Conservation (phyloP, 2,888 invertebrate genomes). For the Brachyopa scutellaris region DNA sequence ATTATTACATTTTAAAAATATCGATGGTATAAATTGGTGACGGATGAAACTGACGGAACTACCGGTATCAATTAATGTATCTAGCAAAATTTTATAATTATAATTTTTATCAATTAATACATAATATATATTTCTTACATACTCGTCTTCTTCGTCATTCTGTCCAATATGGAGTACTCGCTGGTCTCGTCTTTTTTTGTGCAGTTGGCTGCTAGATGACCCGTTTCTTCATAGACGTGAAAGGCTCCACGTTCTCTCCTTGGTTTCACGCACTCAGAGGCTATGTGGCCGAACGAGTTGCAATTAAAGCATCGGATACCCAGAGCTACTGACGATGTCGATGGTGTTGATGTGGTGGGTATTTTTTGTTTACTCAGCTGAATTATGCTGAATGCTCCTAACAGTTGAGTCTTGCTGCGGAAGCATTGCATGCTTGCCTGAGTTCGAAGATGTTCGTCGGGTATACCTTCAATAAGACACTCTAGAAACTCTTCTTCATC, state of each 20-base stretch:
- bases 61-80: neutral
- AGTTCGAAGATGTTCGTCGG: too few relatives aligned
- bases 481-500: too few relatives aligned
- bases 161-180: neutral
- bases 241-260: neutral
- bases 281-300: slow-evolving; percentile 16
- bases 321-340: too few relatives aligned
- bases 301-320: slow-evolving; percentile 28
- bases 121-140: neutral
- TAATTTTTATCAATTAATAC: neutral
- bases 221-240: slow-evolving; percentile 10
- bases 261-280: neutral
- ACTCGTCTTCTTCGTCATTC: neutral
- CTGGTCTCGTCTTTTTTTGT: neutral
- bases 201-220: slow-evolving; percentile 1
- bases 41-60: too few relatives aligned
- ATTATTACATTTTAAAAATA: neutral
- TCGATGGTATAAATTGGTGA: neutral
- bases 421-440: too few relatives aligned
- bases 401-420: too few relatives aligned
- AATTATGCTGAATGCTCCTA: too few relatives aligned
- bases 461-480: too few relatives aligned
- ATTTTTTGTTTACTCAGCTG: neutral
- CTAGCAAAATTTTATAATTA: neutral
- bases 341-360: neutral